Conservation (phyloP, 92 coral and sea anemone genomes). For the Parazoanthus atlanticus region DNA sequence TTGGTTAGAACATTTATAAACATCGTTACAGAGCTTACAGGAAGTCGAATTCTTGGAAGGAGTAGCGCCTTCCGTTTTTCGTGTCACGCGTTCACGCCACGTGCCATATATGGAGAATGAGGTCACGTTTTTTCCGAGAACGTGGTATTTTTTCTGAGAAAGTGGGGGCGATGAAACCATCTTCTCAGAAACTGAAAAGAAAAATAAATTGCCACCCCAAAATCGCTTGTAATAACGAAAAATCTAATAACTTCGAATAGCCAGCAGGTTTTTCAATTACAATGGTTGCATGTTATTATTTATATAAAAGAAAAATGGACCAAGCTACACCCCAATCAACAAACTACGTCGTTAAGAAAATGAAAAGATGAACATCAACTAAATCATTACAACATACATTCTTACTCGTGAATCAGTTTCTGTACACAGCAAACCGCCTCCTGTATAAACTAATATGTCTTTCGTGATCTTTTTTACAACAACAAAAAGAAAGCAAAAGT, state of each 20-base stretch:
- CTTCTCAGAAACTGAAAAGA: not conserved
- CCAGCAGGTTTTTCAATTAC: not conserved
- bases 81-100: no score
- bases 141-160: not conserved
- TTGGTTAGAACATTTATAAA: no score
- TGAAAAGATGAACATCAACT: not conserved
- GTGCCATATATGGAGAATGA: not conserved
- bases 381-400: no score
- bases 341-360: not conserved
- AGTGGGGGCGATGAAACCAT: no score
- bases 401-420: not conserved
- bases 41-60: not conserved
- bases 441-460: not conserved
- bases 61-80: not conserved
- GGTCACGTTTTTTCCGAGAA: not conserved
- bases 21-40: not conserved
- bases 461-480: not conserved
- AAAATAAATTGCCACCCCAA: no score
- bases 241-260: not conserved
- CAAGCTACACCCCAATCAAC: not conserved
- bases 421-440: not conserved
- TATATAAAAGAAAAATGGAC: no score
- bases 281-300: not conserved
- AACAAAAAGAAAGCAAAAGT: no score
- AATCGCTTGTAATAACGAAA: no score